Evolutionary conservation across 64 coral and sea anemone genomes (phyloP).

Genomic region (Actinia equina): DNA sequence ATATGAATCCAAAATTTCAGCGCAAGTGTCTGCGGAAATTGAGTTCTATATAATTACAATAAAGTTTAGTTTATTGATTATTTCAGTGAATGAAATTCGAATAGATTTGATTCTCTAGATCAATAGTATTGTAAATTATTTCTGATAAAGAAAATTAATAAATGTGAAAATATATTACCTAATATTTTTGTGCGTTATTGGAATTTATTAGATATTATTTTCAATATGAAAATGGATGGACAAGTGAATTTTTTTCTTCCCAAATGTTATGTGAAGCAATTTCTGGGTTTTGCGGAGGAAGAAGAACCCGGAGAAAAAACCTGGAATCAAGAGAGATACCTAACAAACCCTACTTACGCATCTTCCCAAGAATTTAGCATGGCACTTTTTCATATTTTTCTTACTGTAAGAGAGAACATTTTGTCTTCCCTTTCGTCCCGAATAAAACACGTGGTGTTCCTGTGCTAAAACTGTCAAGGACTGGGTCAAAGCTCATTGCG

Average conservation of each 20-base stretch:
- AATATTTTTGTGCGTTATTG: neutral
- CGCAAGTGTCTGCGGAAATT: too few species aligned
- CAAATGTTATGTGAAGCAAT: neutral
- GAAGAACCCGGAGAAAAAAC: too few species aligned
- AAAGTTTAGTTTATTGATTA: neutral
- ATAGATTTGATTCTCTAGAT: neutral
- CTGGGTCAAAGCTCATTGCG: neutral
- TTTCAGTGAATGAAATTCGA: neutral
- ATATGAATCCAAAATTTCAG: neutral
- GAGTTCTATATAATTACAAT: neutral
- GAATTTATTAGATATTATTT: neutral
- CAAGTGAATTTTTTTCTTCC: neutral
- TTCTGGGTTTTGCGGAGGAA: too few species aligned
- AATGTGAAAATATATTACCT: neutral
- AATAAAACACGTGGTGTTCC: neutral
- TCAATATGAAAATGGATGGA: neutral
- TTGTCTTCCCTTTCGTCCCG: too few species aligned
- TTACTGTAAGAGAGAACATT: too few species aligned
- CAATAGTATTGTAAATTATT: neutral
- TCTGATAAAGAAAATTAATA: neutral
- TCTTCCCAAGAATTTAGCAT: too few species aligned
- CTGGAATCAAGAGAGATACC: too few species aligned
- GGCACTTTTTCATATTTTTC: too few species aligned
- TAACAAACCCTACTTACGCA: too few species aligned
- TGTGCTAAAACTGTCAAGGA: neutral